A percentile compares a stretch with the other conserved stretches of the same genome.
Conservation (phyloP, 2,797 vertebrate species). For the Acomys russatus region DNA sequence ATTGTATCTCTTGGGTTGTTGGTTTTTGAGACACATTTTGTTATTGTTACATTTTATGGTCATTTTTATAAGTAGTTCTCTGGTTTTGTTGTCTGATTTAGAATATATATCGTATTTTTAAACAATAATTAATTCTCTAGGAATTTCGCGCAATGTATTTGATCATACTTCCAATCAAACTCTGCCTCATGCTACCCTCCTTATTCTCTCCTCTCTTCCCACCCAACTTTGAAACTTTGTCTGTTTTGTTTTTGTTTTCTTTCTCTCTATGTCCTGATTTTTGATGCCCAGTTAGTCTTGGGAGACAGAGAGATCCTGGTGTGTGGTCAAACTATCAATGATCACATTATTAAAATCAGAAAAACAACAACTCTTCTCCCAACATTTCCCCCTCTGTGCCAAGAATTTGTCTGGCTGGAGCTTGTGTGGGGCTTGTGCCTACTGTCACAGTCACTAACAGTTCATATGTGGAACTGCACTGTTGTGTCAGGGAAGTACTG, state of each 20-base stretch:
- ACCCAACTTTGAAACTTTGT: neutral
- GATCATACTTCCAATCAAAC: neutral
- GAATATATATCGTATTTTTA: neutral
- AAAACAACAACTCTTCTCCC: neutral
- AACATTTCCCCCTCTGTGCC: too few relatives aligned
- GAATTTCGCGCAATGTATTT: neutral
- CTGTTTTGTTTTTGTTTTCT: neutral
- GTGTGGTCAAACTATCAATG: neutral
- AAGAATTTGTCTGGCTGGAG: too few relatives aligned
- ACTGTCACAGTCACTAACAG: neutral
- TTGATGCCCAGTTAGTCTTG: neutral
- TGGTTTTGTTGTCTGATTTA: slow-evolving; percentile 26
- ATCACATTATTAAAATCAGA: neutral
- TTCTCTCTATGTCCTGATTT: too few relatives aligned
- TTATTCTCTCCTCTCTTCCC: neutral
- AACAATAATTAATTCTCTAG: neutral
- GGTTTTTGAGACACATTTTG: neutral
- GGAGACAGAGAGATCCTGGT: neutral
- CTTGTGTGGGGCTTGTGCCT: neutral
- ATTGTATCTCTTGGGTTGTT: neutral
- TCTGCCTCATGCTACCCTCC: neutral
- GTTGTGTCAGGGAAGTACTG: neutral
- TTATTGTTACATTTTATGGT: neutral
- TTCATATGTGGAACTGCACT: too few relatives aligned
- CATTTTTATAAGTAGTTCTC: neutral